These are phyloP conservation scores for Metopolophium dirhodum DNA, from an alignment of 1,140 invertebrate genomes.

Conservation along the genomic window DNA sequence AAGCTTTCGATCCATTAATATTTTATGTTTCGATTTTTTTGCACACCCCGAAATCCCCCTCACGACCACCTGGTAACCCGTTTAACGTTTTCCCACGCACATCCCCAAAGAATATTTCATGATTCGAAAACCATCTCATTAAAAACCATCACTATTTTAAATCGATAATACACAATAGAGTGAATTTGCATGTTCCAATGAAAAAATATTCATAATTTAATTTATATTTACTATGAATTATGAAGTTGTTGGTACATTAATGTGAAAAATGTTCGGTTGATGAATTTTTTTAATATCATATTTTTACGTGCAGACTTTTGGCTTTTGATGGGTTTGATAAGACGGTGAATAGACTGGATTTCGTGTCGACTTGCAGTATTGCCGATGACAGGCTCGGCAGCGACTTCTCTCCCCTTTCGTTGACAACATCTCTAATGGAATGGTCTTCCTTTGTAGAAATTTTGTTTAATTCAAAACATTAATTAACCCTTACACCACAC, in stretches of 20 bases:
- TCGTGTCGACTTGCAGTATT: constrained; percentile 44
- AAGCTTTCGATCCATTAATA: constrained; percentile 49
- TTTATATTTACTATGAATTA: constrained; percentile 30
- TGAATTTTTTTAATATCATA: background rate
- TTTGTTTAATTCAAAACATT: constrained; percentile 46
- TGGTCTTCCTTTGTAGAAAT: constrained; percentile 28
- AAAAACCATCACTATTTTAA: background rate
- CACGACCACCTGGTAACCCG: constrained; percentile 30
- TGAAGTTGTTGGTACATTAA: background rate
- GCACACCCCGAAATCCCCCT: background rate
- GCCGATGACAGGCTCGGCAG: constrained; percentile 41
- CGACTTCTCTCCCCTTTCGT: background rate
- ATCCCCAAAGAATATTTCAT: background rate
- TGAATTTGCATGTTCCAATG: background rate
- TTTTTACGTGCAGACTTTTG: background rate
- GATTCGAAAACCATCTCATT: background rate
- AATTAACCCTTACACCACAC: constrained; percentile 47
- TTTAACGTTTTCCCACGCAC: constrained; percentile 49
- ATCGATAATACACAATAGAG: constrained; percentile 34
- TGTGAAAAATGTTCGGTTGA: background rate
- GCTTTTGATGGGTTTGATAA: background rate
- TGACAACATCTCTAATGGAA: constrained; percentile 49
- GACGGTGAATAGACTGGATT: constrained; percentile 22
- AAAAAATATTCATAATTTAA: background rate
- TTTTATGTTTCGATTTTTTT: constrained; percentile 43